These are phyloP conservation scores for Xiphophorus birchmanni DNA, from an alignment of 2,797 vertebrate species.

Conservation along the genomic window DNA sequence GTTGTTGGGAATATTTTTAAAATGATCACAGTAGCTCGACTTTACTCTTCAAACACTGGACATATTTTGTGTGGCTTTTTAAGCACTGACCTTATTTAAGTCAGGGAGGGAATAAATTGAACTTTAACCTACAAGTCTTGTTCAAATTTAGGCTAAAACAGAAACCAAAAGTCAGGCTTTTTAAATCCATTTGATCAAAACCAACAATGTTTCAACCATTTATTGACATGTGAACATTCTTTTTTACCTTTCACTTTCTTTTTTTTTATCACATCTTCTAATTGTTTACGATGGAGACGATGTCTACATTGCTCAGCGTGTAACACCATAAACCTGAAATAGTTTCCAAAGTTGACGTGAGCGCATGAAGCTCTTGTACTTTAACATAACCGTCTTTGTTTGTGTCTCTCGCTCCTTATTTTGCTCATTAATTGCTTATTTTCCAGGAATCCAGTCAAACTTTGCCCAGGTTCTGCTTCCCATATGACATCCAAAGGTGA, in stretches of 20 bases:
- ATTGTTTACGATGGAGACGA: background rate
- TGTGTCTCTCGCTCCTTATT: background rate
- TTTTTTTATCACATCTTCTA: no score
- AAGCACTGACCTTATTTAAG: background rate
- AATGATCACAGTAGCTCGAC: background rate
- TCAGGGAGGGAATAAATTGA: background rate
- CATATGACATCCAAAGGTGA: conserved; percentile 88
- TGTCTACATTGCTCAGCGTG: background rate
- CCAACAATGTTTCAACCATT: background rate
- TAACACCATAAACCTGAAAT: background rate
- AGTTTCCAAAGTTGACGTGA: background rate
- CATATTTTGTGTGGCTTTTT: background rate
- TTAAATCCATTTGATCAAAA: background rate
- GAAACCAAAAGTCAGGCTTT: background rate
- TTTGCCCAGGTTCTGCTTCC: conserved; percentile 90
- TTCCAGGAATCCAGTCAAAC: conserved; percentile 82
- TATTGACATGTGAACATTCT: background rate
- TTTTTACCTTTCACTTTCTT: background rate
- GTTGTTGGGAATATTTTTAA: background rate
- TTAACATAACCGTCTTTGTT: background rate
- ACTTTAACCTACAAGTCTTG: background rate
- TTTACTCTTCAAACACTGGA: background rate
- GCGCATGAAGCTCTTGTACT: background rate
- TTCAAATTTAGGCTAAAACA: background rate
- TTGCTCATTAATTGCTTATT: background rate